Evolutionary conservation across 1,140 invertebrate species (phyloP), one percentile per base, ranked within the genome.

Genomic region (Babylonia areolata): DNA sequence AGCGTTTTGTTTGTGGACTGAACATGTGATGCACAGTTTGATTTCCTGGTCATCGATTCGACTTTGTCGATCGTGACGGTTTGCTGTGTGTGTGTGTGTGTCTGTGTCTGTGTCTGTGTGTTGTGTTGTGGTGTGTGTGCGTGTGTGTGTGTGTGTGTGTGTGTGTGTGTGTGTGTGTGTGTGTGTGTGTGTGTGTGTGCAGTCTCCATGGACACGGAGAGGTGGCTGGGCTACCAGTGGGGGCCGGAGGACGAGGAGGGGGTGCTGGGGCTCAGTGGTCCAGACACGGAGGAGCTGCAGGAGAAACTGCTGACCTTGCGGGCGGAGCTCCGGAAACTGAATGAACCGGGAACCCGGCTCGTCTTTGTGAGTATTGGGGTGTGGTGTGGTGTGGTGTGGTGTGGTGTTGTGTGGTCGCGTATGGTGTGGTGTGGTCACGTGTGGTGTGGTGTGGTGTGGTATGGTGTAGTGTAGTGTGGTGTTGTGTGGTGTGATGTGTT

Each of bases 301-400:
- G 79, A 90, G 78, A 90, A 90, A 85, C 84, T 91, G 71, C 85
- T 89, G 11, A 89, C 89, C 39, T 85, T 92, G 1, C 91, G 90
- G 84, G 64, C 69, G 58, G 90, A 92, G 85, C 88, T 91, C 85
- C 81, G 89, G n/a, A 84, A 84, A 84, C 82, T 84, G 54, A 84
- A 84, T 73, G 35, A 84, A 71, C 40, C 82, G n/a, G 82, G 82
- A 42, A 33, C 82, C 11, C 58, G 82, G 37, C 82, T 84, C 3
- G 23, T 84, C 69, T 84, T 84, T 64, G 82, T 84, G 82, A 84
- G 82, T 82, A 20, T 51, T 6, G 6, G 46, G 6, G 46, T n/a
- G n/a, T n/a, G n/a, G n/a, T n/a, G n/a, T n/a, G n/a, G 58, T 64
- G 5, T 6, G 15, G 58, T 23, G 58, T 64, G 12, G 15, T 17